Percentiles rank a stretch among this genome's conserved stretches.
Evolutionary conservation across 2,113 vertebrate genomes (phyloP).

Genomic region (Cromileptes altivelis): DNA sequence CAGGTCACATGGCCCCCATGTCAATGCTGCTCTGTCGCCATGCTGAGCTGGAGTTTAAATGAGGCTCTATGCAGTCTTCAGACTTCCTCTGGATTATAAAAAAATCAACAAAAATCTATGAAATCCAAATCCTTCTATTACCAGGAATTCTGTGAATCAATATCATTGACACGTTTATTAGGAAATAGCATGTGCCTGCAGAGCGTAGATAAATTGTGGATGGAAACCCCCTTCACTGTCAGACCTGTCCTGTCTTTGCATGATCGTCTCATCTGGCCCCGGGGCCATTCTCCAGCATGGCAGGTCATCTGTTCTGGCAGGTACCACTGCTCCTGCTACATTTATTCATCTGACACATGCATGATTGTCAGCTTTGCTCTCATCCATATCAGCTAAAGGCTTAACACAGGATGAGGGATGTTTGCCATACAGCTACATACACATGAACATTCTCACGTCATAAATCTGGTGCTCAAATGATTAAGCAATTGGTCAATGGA

Average conservation of each 20-base stretch:
- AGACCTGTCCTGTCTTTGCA: constrained; percentile 56
- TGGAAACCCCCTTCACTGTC: constrained; percentile 73
- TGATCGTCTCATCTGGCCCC: constrained; percentile 53
- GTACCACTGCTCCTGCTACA: constrained; percentile 40
- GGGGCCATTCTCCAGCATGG: constrained; percentile 54
- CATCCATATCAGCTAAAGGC: constrained; percentile 19
- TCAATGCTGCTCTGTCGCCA: constrained; percentile 48
- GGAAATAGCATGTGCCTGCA: constrained; percentile 56
- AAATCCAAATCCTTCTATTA: constrained; percentile 10
- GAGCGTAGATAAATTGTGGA: constrained; percentile 46
- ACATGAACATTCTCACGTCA: neutral
- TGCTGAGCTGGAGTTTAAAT: constrained; percentile 37
- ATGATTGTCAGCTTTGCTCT: constrained; percentile 54
- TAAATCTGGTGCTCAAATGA: neutral
- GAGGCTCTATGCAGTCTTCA: neutral
- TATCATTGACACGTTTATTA: constrained; percentile 26
- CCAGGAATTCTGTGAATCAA: constrained; percentile 21
- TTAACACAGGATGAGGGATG: constrained; percentile 10
- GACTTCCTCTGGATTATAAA: neutral
- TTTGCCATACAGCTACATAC: constrained; percentile 15
- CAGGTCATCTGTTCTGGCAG: constrained; percentile 73
- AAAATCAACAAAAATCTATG: neutral
- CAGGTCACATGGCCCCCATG: constrained; percentile 32
- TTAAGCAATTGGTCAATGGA: constrained; percentile 30
- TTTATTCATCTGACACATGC: constrained; percentile 58